These are phyloP conservation scores for Tromatobia lineatoria DNA, from an alignment of 2,888 invertebrate genomes.

Conservation along the genomic window DNA sequence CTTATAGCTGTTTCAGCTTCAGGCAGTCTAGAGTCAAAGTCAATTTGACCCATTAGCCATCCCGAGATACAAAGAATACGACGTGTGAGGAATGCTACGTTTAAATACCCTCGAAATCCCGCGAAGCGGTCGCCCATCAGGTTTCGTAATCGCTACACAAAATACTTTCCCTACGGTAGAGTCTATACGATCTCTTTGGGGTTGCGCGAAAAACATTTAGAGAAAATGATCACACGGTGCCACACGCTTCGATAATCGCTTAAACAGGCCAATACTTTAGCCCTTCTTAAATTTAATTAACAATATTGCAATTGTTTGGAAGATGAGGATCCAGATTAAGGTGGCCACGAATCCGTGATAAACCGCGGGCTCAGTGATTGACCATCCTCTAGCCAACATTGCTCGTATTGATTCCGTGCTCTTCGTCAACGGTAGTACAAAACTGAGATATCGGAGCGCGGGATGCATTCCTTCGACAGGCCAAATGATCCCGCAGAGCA, in stretches of 20 bases:
- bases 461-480: slow-evolving; percentile 97
- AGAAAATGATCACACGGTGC: slow-evolving; percentile 44
- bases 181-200: slow-evolving; percentile 57
- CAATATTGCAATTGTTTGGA: slow-evolving; percentile 91
- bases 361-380: slow-evolving; percentile 89
- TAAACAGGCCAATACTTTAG: slow-evolving; percentile 82
- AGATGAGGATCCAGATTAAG: slow-evolving; percentile 92
- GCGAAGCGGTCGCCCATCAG: slow-evolving; percentile 22
- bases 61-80: slow-evolving; percentile 32
- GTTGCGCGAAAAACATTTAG: slow-evolving; percentile 22
- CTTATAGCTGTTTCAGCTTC: slow-evolving; percentile 5
- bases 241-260: slow-evolving; percentile 10
- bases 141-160: slow-evolving; percentile 22
- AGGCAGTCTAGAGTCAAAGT: slow-evolving; percentile 37
- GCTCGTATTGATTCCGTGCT: slow-evolving; percentile 95
- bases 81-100: slow-evolving; percentile 40
- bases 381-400: slow-evolving; percentile 94
- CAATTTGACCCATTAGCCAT: slow-evolving; percentile 40
- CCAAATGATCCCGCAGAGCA: slow-evolving; percentile 97
- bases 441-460: slow-evolving; percentile 90
- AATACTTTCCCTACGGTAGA: slow-evolving; percentile 43
- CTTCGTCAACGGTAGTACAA: slow-evolving; percentile 93
- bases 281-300: slow-evolving; percentile 94
- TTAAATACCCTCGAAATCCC: slow-evolving; percentile 62
- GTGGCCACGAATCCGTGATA: slow-evolving; percentile 94